Evolutionary conservation across 2,113 vertebrate species (phyloP).

Genomic region (Tor tambroides): DNA sequence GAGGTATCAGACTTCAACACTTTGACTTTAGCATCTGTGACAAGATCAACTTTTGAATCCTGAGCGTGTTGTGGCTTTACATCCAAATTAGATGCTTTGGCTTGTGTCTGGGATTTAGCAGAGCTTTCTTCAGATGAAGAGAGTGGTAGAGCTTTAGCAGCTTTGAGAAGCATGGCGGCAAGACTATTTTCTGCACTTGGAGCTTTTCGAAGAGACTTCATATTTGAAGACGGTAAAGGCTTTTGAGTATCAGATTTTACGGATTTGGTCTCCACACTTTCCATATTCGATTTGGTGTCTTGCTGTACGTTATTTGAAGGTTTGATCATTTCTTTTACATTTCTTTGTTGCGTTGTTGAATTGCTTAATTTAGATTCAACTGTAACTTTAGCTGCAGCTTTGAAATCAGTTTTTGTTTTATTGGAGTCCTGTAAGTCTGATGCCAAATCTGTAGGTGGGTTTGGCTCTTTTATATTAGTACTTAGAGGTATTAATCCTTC

Average conservation of each 20-base stretch:
- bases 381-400: conserved; percentile 10
- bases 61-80: background rate
- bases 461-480: background rate
- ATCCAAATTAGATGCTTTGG: background rate
- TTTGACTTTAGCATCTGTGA: background rate
- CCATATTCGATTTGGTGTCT: background rate
- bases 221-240: background rate
- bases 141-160: conserved; percentile 31
- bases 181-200: background rate
- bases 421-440: background rate
- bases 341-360: background rate
- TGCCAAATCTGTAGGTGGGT: background rate
- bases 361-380: background rate
- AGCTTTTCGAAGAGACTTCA: background rate
- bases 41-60: background rate
- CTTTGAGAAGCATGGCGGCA: conserved; percentile 37
- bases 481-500: background rate
- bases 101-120: background rate
- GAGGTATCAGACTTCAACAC: background rate
- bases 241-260: conserved; percentile 13
- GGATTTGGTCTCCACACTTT: background rate
- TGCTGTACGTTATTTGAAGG: background rate
- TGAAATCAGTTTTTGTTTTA: background rate
- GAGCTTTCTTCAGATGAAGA: conserved; percentile 14
- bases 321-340: background rate